These are phyloP conservation scores for Heliconius melpomene DNA, from an alignment of 1,140 invertebrate genomes.

Conservation along the genomic window DNA sequence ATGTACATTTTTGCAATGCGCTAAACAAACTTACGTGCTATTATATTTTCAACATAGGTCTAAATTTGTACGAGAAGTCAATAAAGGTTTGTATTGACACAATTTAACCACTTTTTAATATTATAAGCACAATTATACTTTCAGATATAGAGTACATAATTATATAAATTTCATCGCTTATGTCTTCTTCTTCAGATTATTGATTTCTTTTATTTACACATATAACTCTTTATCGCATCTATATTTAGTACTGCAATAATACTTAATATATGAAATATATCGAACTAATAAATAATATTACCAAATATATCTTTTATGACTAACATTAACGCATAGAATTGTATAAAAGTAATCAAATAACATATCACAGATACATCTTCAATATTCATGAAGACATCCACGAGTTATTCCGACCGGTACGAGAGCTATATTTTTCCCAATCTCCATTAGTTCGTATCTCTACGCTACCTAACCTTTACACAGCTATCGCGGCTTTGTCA, in stretches of 20 bases:
- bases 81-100: too few species aligned
- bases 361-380: slow-evolving; percentile 71
- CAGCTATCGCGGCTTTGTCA: slow-evolving; percentile 57
- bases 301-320: slow-evolving; percentile 43
- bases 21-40: too few species aligned
- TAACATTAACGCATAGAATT: slow-evolving; percentile 59
- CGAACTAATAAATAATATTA: neutral
- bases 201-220: neutral
- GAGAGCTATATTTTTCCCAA: slow-evolving; percentile 78
- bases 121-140: too few species aligned
- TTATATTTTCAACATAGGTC: too few species aligned
- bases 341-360: slow-evolving; percentile 71
- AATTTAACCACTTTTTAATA: too few species aligned
- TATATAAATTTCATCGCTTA: too few species aligned
- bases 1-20: too few species aligned
- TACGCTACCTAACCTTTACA: slow-evolving; percentile 68
- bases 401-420: slow-evolving; percentile 65
- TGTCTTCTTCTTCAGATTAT: neutral
- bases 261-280: neutral
- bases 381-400: slow-evolving; percentile 80
- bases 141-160: too few species aligned
- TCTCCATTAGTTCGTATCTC: slow-evolving; percentile 80
- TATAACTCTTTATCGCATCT: neutral
- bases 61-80: too few species aligned
- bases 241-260: neutral